Conservation (phyloP, 2,888 invertebrate species). For the Spodoptera littoralis region DNA sequence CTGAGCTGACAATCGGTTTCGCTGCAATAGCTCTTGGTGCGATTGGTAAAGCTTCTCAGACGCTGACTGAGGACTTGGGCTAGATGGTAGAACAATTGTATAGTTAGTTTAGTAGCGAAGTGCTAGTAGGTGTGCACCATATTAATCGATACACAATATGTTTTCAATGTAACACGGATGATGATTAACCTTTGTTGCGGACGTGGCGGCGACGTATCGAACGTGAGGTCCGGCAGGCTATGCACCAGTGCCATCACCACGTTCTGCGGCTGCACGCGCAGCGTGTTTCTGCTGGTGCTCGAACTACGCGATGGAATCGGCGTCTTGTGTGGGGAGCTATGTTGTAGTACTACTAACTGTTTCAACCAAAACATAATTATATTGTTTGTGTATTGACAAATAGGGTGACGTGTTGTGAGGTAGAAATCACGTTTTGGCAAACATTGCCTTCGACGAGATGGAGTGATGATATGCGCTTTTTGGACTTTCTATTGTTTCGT, state of each 20-base stretch:
- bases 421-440: too few species aligned
- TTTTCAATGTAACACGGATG: background rate
- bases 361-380: constrained; percentile 12
- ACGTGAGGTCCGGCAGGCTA: constrained; percentile 92
- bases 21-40: constrained; percentile 77
- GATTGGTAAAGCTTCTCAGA: constrained; percentile 78
- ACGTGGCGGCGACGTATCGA: constrained; percentile 70
- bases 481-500: too few species aligned
- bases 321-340: constrained; percentile 53
- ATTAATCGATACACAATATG: too few species aligned
- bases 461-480: too few species aligned
- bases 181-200: constrained; percentile 25
- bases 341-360: constrained; percentile 58
- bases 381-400: too few species aligned
- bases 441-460: too few species aligned
- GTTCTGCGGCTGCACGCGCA: constrained; percentile 92
- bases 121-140: too few species aligned
- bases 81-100: constrained; percentile 22
- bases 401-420: too few species aligned
- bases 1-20: constrained; percentile 70
- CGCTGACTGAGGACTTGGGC: constrained; percentile 68
- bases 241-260: constrained; percentile 91
- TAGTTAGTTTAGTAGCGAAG: too few species aligned
- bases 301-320: constrained; percentile 55
- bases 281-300: constrained; percentile 73